These are phyloP conservation scores for Phylloscopus whistleri DNA, from an alignment of 2,113 vertebrate genomes.

Conservation along the genomic window DNA sequence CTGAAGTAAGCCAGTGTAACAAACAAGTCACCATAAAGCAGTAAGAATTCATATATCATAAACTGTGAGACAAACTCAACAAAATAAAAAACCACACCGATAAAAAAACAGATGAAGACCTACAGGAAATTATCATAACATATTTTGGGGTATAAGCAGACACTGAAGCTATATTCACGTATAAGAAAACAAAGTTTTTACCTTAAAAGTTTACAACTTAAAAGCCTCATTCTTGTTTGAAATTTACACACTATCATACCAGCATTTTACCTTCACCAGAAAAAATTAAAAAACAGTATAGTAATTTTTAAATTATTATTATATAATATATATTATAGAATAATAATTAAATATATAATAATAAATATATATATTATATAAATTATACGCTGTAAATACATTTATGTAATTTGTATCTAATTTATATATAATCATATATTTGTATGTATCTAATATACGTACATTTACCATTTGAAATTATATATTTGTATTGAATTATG, in stretches of 20 bases:
- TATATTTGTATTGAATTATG: neutral
- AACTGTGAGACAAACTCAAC: neutral
- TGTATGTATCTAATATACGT: neutral
- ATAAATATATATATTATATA: too few species aligned
- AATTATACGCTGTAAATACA: neutral
- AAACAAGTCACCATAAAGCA: neutral
- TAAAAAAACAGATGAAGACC: neutral
- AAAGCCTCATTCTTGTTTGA: neutral
- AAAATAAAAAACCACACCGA: fast-evolving
- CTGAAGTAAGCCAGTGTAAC: neutral
- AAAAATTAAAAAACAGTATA: neutral
- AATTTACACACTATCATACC: neutral
- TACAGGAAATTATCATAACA: neutral
- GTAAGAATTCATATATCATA: neutral
- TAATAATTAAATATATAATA: too few species aligned
- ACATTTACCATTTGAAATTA: neutral
- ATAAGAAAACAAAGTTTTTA: neutral
- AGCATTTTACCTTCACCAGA: neutral
- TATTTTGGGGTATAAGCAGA: neutral
- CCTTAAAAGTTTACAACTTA: neutral
- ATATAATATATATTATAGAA: too few species aligned
- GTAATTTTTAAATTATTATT: neutral
- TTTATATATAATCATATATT: too few species aligned
- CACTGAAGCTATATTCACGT: neutral
- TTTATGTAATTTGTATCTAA: too few species aligned